Evolutionary conservation across 2,113 vertebrate genomes (phyloP).

Genomic region (Oreochromis niloticus): DNA sequence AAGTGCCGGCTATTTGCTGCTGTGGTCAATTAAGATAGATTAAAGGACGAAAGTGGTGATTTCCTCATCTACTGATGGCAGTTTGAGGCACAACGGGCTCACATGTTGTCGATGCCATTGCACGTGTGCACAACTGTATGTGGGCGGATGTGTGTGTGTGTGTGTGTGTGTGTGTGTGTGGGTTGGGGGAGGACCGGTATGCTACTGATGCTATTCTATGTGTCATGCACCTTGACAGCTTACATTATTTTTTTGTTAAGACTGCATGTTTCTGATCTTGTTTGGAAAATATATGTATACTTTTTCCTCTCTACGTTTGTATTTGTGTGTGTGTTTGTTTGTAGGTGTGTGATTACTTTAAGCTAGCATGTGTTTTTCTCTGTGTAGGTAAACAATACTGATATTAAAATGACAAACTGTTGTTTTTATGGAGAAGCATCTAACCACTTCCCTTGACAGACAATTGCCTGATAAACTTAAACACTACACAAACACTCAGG

Average conservation of each 20-base stretch:
- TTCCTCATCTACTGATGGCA: neutral
- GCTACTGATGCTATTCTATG: neutral
- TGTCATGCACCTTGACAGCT: neutral
- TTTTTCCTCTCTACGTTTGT: neutral
- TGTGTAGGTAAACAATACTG: neutral
- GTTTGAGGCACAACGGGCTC: neutral
- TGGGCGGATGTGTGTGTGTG: neutral
- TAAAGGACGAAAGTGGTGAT: neutral
- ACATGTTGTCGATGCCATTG: neutral
- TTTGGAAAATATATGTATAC: neutral
- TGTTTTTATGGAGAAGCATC: constrained; percentile 11
- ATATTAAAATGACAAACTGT: neutral
- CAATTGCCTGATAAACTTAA: neutral
- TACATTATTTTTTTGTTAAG: neutral
- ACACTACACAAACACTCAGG: neutral
- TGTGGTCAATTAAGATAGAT: neutral
- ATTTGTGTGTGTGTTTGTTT: neutral
- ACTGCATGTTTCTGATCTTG: constrained; percentile 22
- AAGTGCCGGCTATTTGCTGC: neutral
- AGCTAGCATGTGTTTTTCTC: neutral
- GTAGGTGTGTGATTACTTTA: neutral
- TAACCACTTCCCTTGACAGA: constrained; percentile 21
- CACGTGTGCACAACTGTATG: neutral
- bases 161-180: neutral
- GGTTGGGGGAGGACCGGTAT: neutral